Evolutionary conservation across 2,113 vertebrate genomes (phyloP), one percentile per base, ranked within the genome.

Genomic region (Vombatus ursinus): DNA sequence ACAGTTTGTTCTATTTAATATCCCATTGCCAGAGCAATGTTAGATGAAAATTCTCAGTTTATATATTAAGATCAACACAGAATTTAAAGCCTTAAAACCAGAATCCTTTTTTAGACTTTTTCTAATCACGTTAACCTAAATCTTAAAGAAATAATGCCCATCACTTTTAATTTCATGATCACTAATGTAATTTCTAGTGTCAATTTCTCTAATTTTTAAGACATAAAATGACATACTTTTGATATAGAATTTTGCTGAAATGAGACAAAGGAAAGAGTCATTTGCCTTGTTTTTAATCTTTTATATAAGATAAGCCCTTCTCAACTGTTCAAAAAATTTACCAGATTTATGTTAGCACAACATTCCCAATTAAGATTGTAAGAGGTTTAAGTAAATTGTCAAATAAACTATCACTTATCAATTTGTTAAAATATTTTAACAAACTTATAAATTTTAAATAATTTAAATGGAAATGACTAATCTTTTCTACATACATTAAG

Each of bases 1-100:
- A 61, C 25, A 94, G 48, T 84, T 93, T 90, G 28, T 54, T 92
- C 90, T 96, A 90, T 52, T 90, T 89, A 95, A 47, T 95, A 61
- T 89, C 16, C 89, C 92, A 93, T 94, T 95, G 8, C 28, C 48
- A 89, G 37, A 95, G 92, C 24, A 94, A 94, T 44, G 25, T 84
- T 91, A 92, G 90, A 95, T 8, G 93, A 1, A 89, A 68, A 53
- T 37, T 44, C 44, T 52, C 52, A 90, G 44, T 95, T 92, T 95
- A 93, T 57, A 89, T 31, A 50, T 92, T 90, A 93, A 51, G 51
- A 96, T 95, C 50, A 84, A 93, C 0, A 94, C 0, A 95, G 57
- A 52, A 91, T 93, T 96, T 11, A 91, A 84, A 94, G 95, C 48
- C 48, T 49, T 49, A 91, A 1, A 31, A 92, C 23, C 23, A 11